Evolutionary conservation across 2,113 vertebrate species (phyloP).

Genomic region (Ammospiza nelsoni): DNA sequence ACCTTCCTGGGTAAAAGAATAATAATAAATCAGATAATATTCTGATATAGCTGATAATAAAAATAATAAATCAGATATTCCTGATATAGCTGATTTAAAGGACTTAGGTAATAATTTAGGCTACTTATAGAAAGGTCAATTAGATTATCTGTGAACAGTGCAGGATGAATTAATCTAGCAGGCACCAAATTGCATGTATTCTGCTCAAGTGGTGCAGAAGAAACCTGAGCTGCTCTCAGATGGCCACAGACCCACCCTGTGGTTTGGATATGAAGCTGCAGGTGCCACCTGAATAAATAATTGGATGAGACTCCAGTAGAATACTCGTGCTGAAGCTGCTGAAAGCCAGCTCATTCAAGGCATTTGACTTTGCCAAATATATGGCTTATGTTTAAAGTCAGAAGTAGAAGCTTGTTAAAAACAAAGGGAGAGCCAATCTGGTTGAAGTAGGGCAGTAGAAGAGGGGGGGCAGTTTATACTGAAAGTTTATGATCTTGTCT

Average conservation of each 20-base stretch:
- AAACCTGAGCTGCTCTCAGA: background rate
- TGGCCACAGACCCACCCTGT: background rate
- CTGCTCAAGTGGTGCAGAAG: background rate
- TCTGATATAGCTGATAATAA: background rate
- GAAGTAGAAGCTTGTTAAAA: background rate
- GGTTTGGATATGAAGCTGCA: background rate
- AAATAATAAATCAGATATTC: background rate
- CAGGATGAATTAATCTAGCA: background rate
- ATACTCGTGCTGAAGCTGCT: background rate
- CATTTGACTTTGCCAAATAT: background rate
- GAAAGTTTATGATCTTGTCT: background rate
- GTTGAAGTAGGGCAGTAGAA: background rate
- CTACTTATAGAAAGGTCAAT: background rate
- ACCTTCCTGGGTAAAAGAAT: background rate
- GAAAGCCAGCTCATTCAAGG: background rate
- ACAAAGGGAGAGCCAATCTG: background rate
- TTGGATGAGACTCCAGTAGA: background rate
- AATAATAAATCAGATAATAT: background rate
- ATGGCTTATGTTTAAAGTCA: background rate
- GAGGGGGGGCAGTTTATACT: background rate
- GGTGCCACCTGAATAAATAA: background rate
- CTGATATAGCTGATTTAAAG: background rate
- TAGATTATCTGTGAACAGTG: background rate
- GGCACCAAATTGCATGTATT: background rate
- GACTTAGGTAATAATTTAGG: background rate